Evolutionary conservation across 1,140 invertebrate species (phyloP).

Genomic region (Zaprionus tsacasi): DNA sequence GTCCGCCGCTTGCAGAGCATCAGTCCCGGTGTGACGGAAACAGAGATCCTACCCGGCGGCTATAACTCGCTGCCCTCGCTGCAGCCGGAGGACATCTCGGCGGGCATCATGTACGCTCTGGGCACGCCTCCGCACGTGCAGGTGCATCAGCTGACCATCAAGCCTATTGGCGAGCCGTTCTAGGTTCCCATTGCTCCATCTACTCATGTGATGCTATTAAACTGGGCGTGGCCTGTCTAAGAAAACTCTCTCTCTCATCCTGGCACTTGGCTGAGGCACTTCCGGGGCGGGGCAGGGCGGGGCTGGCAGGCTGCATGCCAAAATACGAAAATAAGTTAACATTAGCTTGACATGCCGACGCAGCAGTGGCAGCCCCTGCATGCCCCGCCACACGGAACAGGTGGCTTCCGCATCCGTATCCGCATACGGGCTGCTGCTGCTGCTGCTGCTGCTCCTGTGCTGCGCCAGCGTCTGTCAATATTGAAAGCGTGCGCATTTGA

Average conservation of each 20-base stretch:
- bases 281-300: slow-evolving; percentile 21
- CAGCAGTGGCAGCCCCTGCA: background rate
- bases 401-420: slow-evolving; percentile 51
- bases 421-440: background rate
- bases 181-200: slow-evolving; percentile 2
- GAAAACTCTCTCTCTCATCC: slow-evolving; percentile 51
- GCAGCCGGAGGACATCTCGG: slow-evolving; percentile 85
- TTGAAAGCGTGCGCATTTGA: slow-evolving; percentile 78
- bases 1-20: slow-evolving; percentile 74
- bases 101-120: slow-evolving; percentile 86
- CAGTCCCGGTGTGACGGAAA: slow-evolving; percentile 87
- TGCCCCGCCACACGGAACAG: slow-evolving; percentile 36
- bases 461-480: slow-evolving; percentile 67
- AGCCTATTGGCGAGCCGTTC: slow-evolving; percentile 74
- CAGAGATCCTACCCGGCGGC: slow-evolving; percentile 84
- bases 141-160: slow-evolving; percentile 84
- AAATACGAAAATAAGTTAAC: slow-evolving; percentile 74
- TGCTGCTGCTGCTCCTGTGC: background rate
- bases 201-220: slow-evolving; percentile 5
- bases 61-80: slow-evolving; percentile 58
- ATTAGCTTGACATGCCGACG: slow-evolving; percentile 65
- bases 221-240: slow-evolving; percentile 25
- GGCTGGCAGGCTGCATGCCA: slow-evolving; percentile 19
- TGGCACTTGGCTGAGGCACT: slow-evolving; percentile 48
- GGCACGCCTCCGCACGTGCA: slow-evolving; percentile 87